Percentiles rank a stretch among this genome's conserved stretches.
phyloP scores from a whole-genome alignment of 2,888 invertebrate species.

The Hyposoter dolosus region DNA sequence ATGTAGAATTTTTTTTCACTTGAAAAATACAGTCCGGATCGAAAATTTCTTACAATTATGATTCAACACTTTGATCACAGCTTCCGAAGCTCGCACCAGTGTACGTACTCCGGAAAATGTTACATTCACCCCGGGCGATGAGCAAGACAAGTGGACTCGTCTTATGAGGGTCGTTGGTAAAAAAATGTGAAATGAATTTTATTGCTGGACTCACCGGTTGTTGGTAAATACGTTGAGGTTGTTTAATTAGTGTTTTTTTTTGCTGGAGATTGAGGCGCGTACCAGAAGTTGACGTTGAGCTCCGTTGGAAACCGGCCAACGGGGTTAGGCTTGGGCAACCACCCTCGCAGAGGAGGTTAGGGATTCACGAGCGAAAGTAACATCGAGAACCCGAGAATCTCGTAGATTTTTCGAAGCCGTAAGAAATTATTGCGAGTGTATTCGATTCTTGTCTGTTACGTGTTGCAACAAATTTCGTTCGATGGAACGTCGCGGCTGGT shows the following conservation, averaged over 20 bases:
- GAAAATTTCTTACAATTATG: not conserved
- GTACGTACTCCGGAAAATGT: not conserved
- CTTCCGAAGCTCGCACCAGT: not conserved
- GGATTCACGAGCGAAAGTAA: conserved; percentile 16
- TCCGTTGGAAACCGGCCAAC: conserved; percentile 23
- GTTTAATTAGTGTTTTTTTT: conserved; percentile 25
- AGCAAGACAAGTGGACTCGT: conserved; percentile 22
- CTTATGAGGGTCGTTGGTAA: not conserved
- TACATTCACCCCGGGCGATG: not conserved
- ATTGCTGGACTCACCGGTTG: conserved; percentile 58
- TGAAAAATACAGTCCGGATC: not conserved
- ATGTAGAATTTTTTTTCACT: not conserved
- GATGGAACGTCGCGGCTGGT: conserved; percentile 74
- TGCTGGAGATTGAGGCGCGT: conserved; percentile 30
- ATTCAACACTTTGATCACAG: not conserved
- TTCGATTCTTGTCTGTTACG: conserved; percentile 33
- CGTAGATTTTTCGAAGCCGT: not conserved
- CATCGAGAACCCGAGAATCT: not conserved
- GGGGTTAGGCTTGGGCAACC: conserved; percentile 29
- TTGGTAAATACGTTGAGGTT: conserved; percentile 26
- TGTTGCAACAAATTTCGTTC: conserved; percentile 51
- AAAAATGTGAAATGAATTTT: not conserved
- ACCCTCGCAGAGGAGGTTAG: conserved; percentile 13
- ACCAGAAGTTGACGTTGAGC: conserved; percentile 39
- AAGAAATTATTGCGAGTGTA: conserved; percentile 10